phyloP scores from a whole-genome alignment of 2,113 vertebrate genomes.

The Myotis brandtii region DNA sequence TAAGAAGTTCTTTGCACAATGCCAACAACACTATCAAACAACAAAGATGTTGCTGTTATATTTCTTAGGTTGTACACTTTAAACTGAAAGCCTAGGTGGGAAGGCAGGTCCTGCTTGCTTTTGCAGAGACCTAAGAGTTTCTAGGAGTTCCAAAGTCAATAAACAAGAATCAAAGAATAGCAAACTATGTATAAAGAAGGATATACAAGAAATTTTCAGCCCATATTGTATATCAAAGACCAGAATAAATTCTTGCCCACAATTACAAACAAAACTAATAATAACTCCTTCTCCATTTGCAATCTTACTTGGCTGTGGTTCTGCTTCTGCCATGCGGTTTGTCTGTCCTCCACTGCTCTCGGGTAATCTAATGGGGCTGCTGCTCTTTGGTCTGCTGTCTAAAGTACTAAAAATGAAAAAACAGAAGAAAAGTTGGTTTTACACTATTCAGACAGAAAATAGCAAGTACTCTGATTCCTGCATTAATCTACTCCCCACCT shows the following conservation, averaged over 20 bases:
- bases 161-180: neutral
- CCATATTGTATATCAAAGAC: conserved; percentile 46
- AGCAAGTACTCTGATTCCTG: neutral
- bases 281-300: neutral
- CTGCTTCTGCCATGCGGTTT: conserved; percentile 88
- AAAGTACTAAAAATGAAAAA: conserved; percentile 81
- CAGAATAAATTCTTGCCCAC: neutral
- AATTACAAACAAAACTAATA: neutral
- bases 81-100: neutral
- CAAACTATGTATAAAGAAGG: conserved; percentile 13
- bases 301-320: conserved; percentile 89
- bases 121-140: neutral
- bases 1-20: neutral
- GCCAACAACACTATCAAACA: neutral
- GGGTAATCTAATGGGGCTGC: conserved; percentile 92
- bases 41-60: neutral
- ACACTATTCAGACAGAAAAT: neutral
- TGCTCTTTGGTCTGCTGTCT: conserved; percentile 92
- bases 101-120: neutral
- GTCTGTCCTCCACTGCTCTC: conserved; percentile 86
- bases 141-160: conserved; percentile 12
- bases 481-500: neutral
- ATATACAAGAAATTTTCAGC: neutral
- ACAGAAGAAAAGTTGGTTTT: neutral
- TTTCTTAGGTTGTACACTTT: neutral